phyloP scores from a whole-genome alignment of 2,113 vertebrate genomes.

The Odocoileus hemionus region DNA sequence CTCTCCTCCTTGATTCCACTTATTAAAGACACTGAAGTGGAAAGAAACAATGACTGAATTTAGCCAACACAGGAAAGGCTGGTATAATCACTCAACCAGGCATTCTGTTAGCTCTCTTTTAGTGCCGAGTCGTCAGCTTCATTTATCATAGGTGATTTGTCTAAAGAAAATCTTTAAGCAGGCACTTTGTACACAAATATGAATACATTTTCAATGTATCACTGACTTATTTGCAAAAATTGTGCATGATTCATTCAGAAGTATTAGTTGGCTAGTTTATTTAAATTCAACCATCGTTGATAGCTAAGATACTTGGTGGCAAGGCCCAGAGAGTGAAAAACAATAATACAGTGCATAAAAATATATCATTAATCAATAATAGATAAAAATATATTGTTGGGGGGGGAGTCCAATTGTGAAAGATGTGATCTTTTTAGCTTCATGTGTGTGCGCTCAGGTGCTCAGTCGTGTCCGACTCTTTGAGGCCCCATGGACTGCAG shows the following conservation, averaged over 20 bases:
- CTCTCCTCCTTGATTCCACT: background rate
- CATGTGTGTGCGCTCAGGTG: background rate
- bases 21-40: constrained; percentile 9
- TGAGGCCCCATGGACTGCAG: background rate
- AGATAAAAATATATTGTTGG: background rate
- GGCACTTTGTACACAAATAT: background rate
- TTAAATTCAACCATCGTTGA: background rate
- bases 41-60: constrained; percentile 34
- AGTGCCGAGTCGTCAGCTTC: background rate
- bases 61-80: constrained; percentile 40
- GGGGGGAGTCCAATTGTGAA: background rate
- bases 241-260: background rate
- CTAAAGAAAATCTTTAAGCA: background rate
- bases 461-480: background rate
- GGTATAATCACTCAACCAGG: background rate
- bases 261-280: background rate
- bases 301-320: background rate
- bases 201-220: background rate
- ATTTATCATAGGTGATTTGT: background rate
- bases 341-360: background rate
- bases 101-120: constrained; percentile 30
- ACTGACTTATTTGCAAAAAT: background rate
- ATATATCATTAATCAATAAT: background rate
- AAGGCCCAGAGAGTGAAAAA: background rate
- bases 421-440: background rate